Conservation (phyloP, 1,140 invertebrate genomes). For the Diorhabda carinulata region DNA sequence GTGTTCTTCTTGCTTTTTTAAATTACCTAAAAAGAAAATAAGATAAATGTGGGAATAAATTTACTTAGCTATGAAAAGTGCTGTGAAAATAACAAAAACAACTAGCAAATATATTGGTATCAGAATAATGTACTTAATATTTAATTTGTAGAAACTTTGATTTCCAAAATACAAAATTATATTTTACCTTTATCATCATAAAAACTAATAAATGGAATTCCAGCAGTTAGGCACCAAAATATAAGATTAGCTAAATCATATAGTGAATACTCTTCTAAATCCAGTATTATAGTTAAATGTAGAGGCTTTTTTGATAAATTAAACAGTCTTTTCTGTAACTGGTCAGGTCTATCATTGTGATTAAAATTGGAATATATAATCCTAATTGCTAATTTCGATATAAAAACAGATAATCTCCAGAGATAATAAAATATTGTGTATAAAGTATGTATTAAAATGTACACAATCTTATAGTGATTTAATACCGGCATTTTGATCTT, state of each 20-base stretch:
- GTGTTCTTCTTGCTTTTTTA: slow-evolving; percentile 55
- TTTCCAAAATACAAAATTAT: no score
- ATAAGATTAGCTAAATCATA: slow-evolving; percentile 57
- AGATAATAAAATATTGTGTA: slow-evolving; percentile 28
- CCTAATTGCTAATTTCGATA: slow-evolving; percentile 21
- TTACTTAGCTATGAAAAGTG: background rate
- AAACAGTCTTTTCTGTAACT: slow-evolving; percentile 22
- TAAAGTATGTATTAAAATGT: slow-evolving; percentile 27
- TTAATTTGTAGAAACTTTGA: no score
- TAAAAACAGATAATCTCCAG: slow-evolving; percentile 11
- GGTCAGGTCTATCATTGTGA: slow-evolving; percentile 8
- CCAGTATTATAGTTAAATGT: slow-evolving; percentile 55
- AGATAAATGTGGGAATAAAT: background rate
- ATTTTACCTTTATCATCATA: slow-evolving; percentile 63
- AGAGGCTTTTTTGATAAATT: slow-evolving; percentile 44
- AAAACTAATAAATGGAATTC: slow-evolving; percentile 64
- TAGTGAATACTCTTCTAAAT: slow-evolving; percentile 49
- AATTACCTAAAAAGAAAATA: slow-evolving; percentile 49
- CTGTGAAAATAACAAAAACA: no score
- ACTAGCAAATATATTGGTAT: no score
- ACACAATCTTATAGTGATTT: slow-evolving; percentile 25
- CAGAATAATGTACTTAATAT: no score
- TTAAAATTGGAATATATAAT: slow-evolving; percentile 27
- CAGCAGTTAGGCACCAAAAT: slow-evolving; percentile 60
- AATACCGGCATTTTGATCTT: slow-evolving; percentile 12